Evolutionary conservation across 2,113 vertebrate genomes (phyloP).

Genomic region (Heterocephalus glaber): DNA sequence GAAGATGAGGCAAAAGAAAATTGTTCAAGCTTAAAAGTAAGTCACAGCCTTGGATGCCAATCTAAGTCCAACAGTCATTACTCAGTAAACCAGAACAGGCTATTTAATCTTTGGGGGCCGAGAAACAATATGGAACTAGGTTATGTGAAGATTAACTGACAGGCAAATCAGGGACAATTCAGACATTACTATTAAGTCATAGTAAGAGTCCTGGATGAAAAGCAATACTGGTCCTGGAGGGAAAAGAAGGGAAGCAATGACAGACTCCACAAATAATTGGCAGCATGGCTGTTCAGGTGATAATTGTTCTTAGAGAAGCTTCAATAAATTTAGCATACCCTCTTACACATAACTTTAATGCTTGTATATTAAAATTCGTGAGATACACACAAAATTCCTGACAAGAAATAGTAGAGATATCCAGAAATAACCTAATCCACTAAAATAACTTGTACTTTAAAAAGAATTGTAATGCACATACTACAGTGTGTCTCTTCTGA

Average conservation of each 20-base stretch:
- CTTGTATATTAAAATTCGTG: slow-evolving; percentile 23
- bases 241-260: background rate
- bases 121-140: background rate
- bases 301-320: background rate
- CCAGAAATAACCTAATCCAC: slow-evolving; percentile 31
- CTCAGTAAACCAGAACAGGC: background rate
- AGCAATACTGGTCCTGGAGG: background rate
- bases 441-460: slow-evolving; percentile 65
- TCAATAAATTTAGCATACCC: background rate
- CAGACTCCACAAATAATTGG: background rate
- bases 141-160: slow-evolving; percentile 1
- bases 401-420: slow-evolving; percentile 44
- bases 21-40: background rate
- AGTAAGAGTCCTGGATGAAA: background rate
- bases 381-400: slow-evolving; percentile 56
- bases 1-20: background rate
- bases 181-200: background rate
- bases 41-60: background rate
- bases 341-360: background rate
- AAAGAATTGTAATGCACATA: slow-evolving; percentile 45
- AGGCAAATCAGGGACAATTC: background rate
- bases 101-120: background rate
- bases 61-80: background rate
- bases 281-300: background rate
- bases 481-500: slow-evolving; percentile 8